These are phyloP conservation scores for Vireo griseus DNA, from an alignment of 2,797 vertebrate species.

Conservation along the genomic window DNA sequence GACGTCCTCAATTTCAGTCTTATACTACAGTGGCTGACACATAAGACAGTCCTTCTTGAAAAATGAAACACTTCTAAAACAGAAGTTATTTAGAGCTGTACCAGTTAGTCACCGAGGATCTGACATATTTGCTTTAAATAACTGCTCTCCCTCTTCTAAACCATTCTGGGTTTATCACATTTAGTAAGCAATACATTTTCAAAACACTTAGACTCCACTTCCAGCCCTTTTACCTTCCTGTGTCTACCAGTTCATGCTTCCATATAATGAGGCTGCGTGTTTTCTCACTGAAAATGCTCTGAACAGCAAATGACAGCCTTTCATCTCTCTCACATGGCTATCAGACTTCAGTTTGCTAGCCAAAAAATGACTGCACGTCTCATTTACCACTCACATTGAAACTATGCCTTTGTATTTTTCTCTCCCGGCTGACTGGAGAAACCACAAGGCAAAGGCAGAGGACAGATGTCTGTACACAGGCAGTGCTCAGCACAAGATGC, in stretches of 20 bases:
- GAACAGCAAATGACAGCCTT: background rate
- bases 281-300: background rate
- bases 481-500: background rate
- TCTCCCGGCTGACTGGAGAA: background rate
- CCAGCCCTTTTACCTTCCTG: background rate
- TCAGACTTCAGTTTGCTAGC: background rate
- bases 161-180: background rate
- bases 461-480: background rate
- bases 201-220: background rate
- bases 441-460: background rate
- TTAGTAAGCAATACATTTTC: background rate
- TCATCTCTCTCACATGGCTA: background rate
- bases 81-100: background rate
- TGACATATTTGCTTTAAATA: background rate
- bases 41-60: background rate
- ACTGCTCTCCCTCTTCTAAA: background rate
- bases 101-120: background rate
- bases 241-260: background rate
- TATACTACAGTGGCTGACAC: background rate
- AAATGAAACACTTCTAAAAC: background rate
- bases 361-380: background rate
- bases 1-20: background rate
- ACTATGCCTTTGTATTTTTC: background rate
- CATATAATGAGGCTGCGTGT: background rate
- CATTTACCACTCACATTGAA: background rate